These are phyloP conservation scores for Trissolcus basalis DNA, from an alignment of 1,140 invertebrate species.

Conservation along the genomic window DNA sequence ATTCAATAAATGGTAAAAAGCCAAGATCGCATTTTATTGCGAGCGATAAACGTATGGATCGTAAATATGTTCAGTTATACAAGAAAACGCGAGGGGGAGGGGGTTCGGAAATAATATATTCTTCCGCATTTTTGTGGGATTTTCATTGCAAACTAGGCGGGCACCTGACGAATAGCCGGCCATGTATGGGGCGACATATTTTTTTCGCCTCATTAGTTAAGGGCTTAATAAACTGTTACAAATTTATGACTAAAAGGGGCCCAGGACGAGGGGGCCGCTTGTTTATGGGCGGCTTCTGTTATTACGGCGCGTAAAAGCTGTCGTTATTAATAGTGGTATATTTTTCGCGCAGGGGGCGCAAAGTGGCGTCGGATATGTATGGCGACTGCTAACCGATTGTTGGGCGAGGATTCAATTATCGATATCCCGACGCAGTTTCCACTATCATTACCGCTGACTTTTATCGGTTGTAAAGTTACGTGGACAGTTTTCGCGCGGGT, in stretches of 20 bases:
- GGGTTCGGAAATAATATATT: too few species aligned
- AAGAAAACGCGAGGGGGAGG: too few species aligned
- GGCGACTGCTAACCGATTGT: slow-evolving; percentile 47
- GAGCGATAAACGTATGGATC: too few species aligned
- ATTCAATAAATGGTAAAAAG: too few species aligned
- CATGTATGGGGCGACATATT: too few species aligned
- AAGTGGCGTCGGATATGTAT: slow-evolving; percentile 50
- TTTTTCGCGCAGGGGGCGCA: slow-evolving; percentile 25
- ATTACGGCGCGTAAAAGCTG: slow-evolving; percentile 23
- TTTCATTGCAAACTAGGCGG: too few species aligned
- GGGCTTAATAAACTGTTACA: slow-evolving; percentile 18
- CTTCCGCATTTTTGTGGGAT: too few species aligned
- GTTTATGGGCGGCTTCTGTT: slow-evolving; percentile 38
- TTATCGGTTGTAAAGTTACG: slow-evolving; percentile 57
- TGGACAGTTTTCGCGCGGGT: slow-evolving; percentile 42
- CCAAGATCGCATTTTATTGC: too few species aligned
- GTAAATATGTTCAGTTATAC: too few species aligned
- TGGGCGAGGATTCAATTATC: slow-evolving; percentile 60
- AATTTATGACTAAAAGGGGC: slow-evolving; percentile 19
- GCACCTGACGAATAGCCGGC: too few species aligned
- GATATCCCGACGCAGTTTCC: slow-evolving; percentile 50
- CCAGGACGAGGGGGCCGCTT: slow-evolving; percentile 10
- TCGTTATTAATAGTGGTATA: slow-evolving; percentile 46
- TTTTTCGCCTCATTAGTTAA: slow-evolving; percentile 18
- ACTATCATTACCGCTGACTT: slow-evolving; percentile 56